These are phyloP conservation scores for Drosophila kanapiae DNA, from an alignment of 1,140 invertebrate species.

Conservation along the genomic window DNA sequence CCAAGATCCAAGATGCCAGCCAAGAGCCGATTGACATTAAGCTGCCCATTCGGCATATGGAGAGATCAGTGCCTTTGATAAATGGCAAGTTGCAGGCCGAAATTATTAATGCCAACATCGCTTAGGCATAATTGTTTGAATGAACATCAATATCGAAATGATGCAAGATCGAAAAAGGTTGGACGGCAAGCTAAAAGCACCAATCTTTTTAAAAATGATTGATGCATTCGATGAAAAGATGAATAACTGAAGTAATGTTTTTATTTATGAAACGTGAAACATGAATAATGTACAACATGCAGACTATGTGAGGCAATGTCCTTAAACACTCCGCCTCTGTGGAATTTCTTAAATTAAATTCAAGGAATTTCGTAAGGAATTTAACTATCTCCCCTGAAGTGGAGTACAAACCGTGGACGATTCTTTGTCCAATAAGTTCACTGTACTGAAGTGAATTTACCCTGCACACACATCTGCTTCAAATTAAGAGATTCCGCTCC, in stretches of 20 bases:
- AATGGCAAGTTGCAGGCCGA: constrained; percentile 59
- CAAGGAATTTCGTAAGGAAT: not conserved
- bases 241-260: not conserved
- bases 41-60: constrained; percentile 58
- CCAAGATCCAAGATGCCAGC: constrained; percentile 23
- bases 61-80: constrained; percentile 65
- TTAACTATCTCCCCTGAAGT: not conserved
- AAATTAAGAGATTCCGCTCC: constrained; percentile 74
- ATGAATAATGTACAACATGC: too few relatives aligned
- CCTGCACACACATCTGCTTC: constrained; percentile 56
- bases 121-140: constrained; percentile 39
- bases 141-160: constrained; percentile 22
- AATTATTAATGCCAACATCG: constrained; percentile 43
- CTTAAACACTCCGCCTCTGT: not conserved
- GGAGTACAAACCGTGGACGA: not conserved
- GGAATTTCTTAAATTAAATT: not conserved
- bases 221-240: not conserved
- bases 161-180: constrained; percentile 29
- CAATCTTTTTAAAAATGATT: not conserved
- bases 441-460: constrained; percentile 5
- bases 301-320: not conserved
- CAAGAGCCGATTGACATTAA: constrained; percentile 76
- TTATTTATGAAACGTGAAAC: too few relatives aligned
- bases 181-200: constrained; percentile 2
- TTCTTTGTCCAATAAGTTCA: constrained; percentile 33